Evolutionary conservation across 2,797 vertebrate genomes (phyloP).

Genomic region (Centropyge bicolor): DNA sequence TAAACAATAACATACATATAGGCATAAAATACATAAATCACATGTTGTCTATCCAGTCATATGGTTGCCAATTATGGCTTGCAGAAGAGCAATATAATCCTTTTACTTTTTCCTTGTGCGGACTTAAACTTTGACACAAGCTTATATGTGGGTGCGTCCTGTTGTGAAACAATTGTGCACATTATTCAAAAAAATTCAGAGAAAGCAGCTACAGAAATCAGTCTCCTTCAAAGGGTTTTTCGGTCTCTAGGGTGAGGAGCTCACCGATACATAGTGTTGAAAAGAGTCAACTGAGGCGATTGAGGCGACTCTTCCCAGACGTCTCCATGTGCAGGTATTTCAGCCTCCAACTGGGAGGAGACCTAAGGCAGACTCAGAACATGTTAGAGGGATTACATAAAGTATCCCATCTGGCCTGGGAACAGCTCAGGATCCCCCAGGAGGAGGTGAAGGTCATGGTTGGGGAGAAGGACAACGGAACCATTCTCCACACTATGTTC

Average conservation of each 20-base stretch:
- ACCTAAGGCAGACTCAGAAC: slow-evolving; percentile 14
- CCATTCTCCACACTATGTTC: not conserved
- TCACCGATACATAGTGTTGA: not conserved
- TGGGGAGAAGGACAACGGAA: not conserved
- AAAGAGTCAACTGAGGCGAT: not conserved
- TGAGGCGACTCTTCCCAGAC: not conserved
- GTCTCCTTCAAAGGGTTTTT: not conserved
- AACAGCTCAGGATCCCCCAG: slow-evolving; percentile 10
- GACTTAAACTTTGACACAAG: too few relatives aligned
- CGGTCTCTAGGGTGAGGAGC: not conserved
- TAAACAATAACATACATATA: too few relatives aligned
- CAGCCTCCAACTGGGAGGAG: not conserved
- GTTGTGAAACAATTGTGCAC: too few relatives aligned
- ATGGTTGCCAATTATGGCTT: not conserved
- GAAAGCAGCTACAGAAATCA: not conserved
- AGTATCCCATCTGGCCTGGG: slow-evolving; percentile 32
- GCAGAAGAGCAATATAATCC: too few relatives aligned
- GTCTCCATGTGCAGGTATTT: not conserved
- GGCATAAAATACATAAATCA: not conserved
- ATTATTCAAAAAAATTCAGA: too few relatives aligned
- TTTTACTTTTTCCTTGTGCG: too few relatives aligned
- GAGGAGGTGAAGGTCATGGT: not conserved
- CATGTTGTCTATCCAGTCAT: not conserved
- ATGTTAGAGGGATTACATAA: slow-evolving; percentile 20
- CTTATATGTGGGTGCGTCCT: too few relatives aligned